Evolutionary conservation across 2,797 vertebrate genomes (phyloP), one percentile per base, ranked within the genome.

Genomic region (Lepus oiostolus): DNA sequence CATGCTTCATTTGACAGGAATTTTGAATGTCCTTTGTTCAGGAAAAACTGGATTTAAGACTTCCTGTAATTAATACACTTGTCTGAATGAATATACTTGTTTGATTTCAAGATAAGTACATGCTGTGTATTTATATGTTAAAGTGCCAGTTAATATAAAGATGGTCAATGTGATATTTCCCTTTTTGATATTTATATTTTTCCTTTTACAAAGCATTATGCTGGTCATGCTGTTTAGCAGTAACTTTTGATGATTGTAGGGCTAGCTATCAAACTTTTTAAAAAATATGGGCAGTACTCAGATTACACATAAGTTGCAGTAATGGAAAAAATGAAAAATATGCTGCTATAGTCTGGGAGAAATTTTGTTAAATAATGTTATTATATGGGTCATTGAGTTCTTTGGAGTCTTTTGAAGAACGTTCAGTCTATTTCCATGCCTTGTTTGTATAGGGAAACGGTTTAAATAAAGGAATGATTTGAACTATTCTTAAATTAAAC

Each of bases 401-500:
- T 97, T 97, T 96, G 94, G 96, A 97, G 71, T 94, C 95, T 97
- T 98, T 98, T 98, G 97, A 98, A 98, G 97, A 97, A 60, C 19
- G 70, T 97, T 97, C 97, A 98, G 96, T 86, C 96, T 97, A 84
- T 98, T 98, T 98, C 97, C 96, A 97, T 97, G 96, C 96, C 97
- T 97, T 97, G 91, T 98, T 98, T 98, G 95, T 95, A 67, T 82
- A 96, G 85, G 88, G 93, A 96, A 97, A 98, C 98, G 97, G 94
- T 98, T 98, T 98, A 97, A 98, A 98, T 98, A 97, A 98, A 98
- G 96, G 94, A 97, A 72, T 93, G 95, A 97, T 97, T 97, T 97
- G 95, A 98, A 96, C 94, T 90, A 74, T 95, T 98, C 95, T 94
- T 97, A 84, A 96, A 97, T 97, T 95, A 97, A 97, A 96, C 95